Evolutionary conservation across 2,888 invertebrate species (phyloP).

Genomic region (Eledona agricola): DNA sequence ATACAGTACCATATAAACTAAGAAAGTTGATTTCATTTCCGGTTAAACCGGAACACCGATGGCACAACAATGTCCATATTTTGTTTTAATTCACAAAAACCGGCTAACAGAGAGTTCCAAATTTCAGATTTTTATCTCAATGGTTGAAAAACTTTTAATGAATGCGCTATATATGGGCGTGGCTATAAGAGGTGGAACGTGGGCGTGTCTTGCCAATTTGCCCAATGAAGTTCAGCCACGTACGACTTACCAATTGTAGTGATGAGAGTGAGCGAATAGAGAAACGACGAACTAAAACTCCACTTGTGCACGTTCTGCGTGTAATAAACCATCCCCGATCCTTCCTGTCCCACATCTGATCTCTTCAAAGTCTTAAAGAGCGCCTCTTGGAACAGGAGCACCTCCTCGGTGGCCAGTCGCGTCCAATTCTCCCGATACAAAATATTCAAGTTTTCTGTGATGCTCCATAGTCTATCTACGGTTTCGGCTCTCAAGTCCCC

Average conservation of each 20-base stretch:
- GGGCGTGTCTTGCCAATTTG: too few species aligned
- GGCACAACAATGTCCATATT: too few species aligned
- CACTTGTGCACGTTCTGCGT: constrained; percentile 71
- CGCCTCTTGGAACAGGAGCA: constrained; percentile 82
- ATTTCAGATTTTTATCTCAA: too few species aligned
- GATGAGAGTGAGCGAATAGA: constrained; percentile 92
- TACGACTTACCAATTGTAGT: constrained; percentile 87
- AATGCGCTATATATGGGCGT: too few species aligned
- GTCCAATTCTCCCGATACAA: constrained; percentile 94
- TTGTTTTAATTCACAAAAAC: too few species aligned
- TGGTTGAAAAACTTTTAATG: too few species aligned
- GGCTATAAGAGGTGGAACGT: too few species aligned
- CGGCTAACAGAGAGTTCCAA: too few species aligned
- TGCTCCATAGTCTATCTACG: constrained; percentile 84
- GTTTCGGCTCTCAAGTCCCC: constrained; percentile 74
- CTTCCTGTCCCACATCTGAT: constrained; percentile 44
- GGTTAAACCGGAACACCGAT: too few species aligned
- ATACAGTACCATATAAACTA: too few species aligned
- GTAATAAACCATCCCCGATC: constrained; percentile 41
- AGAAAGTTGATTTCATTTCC: too few species aligned
- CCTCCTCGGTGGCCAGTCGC: constrained; percentile 83
- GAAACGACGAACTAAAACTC: constrained; percentile 91
- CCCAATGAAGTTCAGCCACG: too few species aligned
- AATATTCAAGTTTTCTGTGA: constrained; percentile 88
- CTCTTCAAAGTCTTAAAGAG: constrained; percentile 63